Percentiles rank a stretch among this genome's conserved stretches.
Evolutionary conservation across 2,888 invertebrate species (phyloP).

Genomic region (Emesis furor): DNA sequence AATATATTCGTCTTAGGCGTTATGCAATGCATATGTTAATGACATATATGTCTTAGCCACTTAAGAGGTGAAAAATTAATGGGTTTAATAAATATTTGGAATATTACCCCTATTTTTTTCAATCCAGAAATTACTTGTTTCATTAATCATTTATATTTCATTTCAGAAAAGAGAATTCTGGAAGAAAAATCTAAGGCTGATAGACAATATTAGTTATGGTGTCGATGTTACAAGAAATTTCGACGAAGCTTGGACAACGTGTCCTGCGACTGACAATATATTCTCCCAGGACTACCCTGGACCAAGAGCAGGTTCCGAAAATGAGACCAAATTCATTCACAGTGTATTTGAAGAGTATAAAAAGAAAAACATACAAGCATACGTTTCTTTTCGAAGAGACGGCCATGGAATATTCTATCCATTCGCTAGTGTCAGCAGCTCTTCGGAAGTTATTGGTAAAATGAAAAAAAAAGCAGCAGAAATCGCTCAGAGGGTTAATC

Average conservation of each 20-base stretch:
- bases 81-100: too few relatives aligned
- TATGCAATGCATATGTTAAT: too few relatives aligned
- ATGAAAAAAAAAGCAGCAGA: slow-evolving; percentile 79
- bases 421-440: slow-evolving; percentile 88
- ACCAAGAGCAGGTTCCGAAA: slow-evolving; percentile 91
- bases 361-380: slow-evolving; percentile 90
- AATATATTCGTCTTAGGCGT: too few relatives aligned
- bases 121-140: too few relatives aligned
- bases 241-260: slow-evolving; percentile 82
- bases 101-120: too few relatives aligned
- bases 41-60: too few relatives aligned
- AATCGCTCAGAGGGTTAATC: slow-evolving; percentile 83
- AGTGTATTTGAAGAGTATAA: slow-evolving; percentile 90
- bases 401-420: slow-evolving; percentile 94
- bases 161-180: slow-evolving; percentile 77
- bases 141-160: neutral
- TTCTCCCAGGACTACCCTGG: slow-evolving; percentile 91
- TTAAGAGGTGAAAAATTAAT: too few relatives aligned
- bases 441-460: slow-evolving; percentile 52
- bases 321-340: slow-evolving; percentile 92
- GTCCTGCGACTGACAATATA: slow-evolving; percentile 75
- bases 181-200: slow-evolving; percentile 82
- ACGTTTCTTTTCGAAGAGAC: slow-evolving; percentile 95
- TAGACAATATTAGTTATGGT: slow-evolving; percentile 79
- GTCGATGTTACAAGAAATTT: slow-evolving; percentile 87